A percentile compares a stretch with the other conserved stretches of the same genome.
Evolutionary conservation across 2,888 invertebrate species (phyloP).

Genomic region (Dinocampus coccinellae): DNA sequence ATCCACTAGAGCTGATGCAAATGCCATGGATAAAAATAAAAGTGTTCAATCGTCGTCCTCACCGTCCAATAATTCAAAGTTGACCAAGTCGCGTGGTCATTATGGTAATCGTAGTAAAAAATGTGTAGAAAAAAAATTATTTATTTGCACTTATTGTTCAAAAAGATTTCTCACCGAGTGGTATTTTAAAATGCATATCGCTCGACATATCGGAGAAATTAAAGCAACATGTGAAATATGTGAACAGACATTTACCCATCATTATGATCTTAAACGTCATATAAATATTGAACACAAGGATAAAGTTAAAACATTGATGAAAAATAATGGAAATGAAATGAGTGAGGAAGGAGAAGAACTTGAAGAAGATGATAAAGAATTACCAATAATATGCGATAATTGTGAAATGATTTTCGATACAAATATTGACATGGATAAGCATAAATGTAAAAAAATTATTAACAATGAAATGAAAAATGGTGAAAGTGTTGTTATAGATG

Average conservation of each 20-base stretch:
- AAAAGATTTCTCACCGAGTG: conserved; percentile 63
- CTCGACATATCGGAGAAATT: conserved; percentile 58
- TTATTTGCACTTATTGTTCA: conserved; percentile 58
- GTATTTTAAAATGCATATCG: conserved; percentile 64
- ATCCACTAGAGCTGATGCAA: not conserved
- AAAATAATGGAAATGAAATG: conserved; percentile 28
- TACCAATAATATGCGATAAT: conserved; percentile 30
- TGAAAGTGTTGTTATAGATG: not conserved
- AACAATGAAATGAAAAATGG: conserved; percentile 2
- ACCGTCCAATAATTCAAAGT: not conserved
- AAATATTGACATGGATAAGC: conserved; percentile 33
- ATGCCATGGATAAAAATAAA: not conserved
- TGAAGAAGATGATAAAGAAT: conserved; percentile 27
- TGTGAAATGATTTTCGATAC: conserved; percentile 36
- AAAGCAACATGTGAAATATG: conserved; percentile 57
- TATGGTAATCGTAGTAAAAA: conserved; percentile 38
- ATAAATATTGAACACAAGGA: conserved; percentile 51
- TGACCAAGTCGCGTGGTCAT: not conserved
- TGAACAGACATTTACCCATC: conserved; percentile 56
- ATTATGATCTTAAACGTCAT: conserved; percentile 59
- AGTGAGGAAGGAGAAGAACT: conserved; percentile 32
- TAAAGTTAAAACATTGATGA: conserved; percentile 31
- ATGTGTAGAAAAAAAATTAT: conserved; percentile 46
- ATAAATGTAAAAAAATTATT: conserved; percentile 19
- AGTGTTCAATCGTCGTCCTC: too few species aligned